Base-by-base conservation (phyloP, 2,113 vertebrate genomes). In the Lutjanus erythropterus region DNA sequence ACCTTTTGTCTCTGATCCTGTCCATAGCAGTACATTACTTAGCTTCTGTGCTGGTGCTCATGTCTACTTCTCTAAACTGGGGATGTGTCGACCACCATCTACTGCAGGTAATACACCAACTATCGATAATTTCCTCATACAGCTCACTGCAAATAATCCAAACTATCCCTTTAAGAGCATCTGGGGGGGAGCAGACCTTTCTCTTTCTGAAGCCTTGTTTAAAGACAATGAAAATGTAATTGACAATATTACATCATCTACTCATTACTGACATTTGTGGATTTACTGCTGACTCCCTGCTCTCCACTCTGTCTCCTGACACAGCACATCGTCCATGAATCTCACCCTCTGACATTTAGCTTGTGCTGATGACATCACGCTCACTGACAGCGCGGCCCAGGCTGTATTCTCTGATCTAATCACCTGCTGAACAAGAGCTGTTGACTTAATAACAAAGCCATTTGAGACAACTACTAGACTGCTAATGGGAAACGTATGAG, bases 381-480 rank as follows among this genome's bases (percentile, higher is more conserved):
- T 58, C 60, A 14, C 69, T 67, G 85, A 69, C 82, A 71, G 67
- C 3, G 70, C 56, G 25, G 81, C 61, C 49, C 67, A 9, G 68
- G 61, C 81, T 85, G 62, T 72, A 74, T 66, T 75, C 83, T 92
- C 83, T 85, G 85, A 88, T 88, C 82, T 79, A 83, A 87, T 91
- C 90, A 86, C 87, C 74, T 72, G 62, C 86, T 79, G 66, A 82
- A 87, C 80, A 88, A 88, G 83, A 88, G 85, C 82, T 84, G 85
- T 84, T 87, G 85, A 89, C 78, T 89, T 83, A 68, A 88, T 85
- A 90, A 90, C 72, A 80, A 75, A 83, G 79, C 61, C 83, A 75
- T 75, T 46, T 61, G 71, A 84, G 83, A 86, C 80, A 35, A 61
- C 66, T 81, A 61, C 68, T 49, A 49, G 25, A 71, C 67, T 46